Base-by-base conservation (phyloP, 2,888 invertebrate genomes). In the Exocentrus adspersus region DNA sequence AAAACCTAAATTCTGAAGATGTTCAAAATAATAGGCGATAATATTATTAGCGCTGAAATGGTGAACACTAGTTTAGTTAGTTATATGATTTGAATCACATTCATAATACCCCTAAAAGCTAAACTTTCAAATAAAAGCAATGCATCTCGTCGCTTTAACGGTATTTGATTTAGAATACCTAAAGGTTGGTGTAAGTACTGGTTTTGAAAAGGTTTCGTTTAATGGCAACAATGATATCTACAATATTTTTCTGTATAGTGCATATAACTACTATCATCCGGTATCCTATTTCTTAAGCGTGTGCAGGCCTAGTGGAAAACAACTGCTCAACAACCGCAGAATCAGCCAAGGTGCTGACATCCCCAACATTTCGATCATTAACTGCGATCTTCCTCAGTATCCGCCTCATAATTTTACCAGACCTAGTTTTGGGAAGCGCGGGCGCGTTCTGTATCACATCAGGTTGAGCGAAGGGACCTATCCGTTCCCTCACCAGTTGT, bases 391-490 rank as follows among this genome's bases (percentile, higher is more conserved):
- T 97, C 68, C 97, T 88, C 65, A 99, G 85, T 62, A 99, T 92
- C 69, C 99, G 88, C 65, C 99, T 88, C 95, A 99, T 98, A 65
- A 99, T 98, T 85, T 99, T 99, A 1, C 99, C 99, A 0, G 98
- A 98, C 50, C 98, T 87, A 0, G 98, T 98, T 84, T 98, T 98
- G 0, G 99, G 99, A 68, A 99, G 85, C 0, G 92, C 93, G 0
- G 97, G 95, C 0, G 98, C 97, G 80, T 94, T 89, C 73, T 99
- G 98, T 62, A 99, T 91, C 32, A 92, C 89, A 80, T 98, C 98
- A 0, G 98, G 98, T 75, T 92, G 90, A 0, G 98, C 98, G 81
- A 99, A 97, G 0, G 98, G 93, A 1, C 98, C 98, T 74, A 98
- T 98, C 76, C 93, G 91, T 72, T 90, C 89, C 48, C 98, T 89